A percentile compares a stretch with the other conserved stretches of the same genome.
Conservation (phyloP, 2,888 invertebrate species). For the Agriopis aurantiaria region DNA sequence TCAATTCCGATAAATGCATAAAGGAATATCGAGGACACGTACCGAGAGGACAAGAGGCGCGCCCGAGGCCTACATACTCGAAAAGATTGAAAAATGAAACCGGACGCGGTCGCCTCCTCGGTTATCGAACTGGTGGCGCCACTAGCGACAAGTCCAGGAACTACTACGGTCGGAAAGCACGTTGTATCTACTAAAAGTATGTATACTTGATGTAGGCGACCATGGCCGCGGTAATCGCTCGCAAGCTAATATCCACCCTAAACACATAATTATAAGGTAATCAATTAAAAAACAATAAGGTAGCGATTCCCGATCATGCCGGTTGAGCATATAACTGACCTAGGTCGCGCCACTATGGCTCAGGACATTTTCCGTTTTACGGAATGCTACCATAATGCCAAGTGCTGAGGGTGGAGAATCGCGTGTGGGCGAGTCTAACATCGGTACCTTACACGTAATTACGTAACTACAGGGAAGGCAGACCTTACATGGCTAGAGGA, state of each 20-base stretch:
- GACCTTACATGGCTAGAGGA: constrained; percentile 65
- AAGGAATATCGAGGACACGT: constrained; percentile 61
- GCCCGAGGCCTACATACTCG: constrained; percentile 54
- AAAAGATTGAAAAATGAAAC: constrained; percentile 47
- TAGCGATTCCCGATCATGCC: no score
- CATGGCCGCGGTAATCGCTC: background rate
- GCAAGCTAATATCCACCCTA: background rate
- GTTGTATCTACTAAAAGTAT: constrained; percentile 43
- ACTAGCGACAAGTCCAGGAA: constrained; percentile 63
- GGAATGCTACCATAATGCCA: background rate
- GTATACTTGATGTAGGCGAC: background rate
- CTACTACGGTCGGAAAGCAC: constrained; percentile 75
- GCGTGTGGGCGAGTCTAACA: background rate
- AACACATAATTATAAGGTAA: no score
- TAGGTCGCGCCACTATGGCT: no score
- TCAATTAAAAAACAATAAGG: no score
- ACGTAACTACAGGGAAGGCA: constrained; percentile 40
- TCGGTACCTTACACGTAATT: constrained; percentile 8
- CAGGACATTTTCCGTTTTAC: no score
- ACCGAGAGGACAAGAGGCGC: constrained; percentile 33
- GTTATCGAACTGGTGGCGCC: constrained; percentile 59
- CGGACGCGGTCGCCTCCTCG: constrained; percentile 39
- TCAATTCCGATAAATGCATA: constrained; percentile 80
- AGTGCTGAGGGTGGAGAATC: background rate
- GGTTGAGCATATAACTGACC: no score